A percentile compares a stretch with the other conserved stretches of the same genome.
phyloP scores from a whole-genome alignment of 2,888 invertebrate species.

The Acrobasis consociella region DNA sequence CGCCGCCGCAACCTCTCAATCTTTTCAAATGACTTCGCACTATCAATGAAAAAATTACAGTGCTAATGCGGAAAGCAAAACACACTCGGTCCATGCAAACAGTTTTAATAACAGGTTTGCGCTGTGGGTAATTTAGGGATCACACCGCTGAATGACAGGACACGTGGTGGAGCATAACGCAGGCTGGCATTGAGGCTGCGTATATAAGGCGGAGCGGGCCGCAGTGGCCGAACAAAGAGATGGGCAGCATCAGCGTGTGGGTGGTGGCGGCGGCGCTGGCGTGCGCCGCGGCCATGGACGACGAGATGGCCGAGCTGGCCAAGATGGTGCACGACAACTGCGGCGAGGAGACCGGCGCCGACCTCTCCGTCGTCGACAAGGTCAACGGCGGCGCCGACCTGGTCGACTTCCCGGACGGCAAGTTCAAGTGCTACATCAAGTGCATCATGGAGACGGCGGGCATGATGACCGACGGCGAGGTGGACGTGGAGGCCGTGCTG shows the following conservation, averaged over 20 bases:
- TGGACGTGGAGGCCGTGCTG: constrained; percentile 68
- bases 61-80: constrained; percentile 32
- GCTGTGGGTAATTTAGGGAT: constrained; percentile 45
- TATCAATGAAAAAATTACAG: constrained; percentile 39
- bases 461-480: constrained; percentile 63
- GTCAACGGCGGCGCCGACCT: constrained; percentile 64
- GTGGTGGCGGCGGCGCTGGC: constrained; percentile 30
- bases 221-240: constrained; percentile 20
- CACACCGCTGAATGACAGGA: constrained; percentile 27
- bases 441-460: constrained; percentile 75
- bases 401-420: constrained; percentile 46
- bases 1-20: constrained; percentile 40
- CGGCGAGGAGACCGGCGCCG: constrained; percentile 61
- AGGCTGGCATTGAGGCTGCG: constrained; percentile 44
- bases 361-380: constrained; percentile 51
- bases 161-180: constrained; percentile 29
- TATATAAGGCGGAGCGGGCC: constrained; percentile 39
- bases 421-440: constrained; percentile 71
- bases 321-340: constrained; percentile 66
- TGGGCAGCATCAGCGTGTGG: constrained; percentile 2
- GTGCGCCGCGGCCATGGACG: constrained; percentile 48
- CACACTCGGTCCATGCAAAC: constrained; percentile 39
- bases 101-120: constrained; percentile 47
- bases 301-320: constrained; percentile 69
- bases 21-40: constrained; percentile 49